Base-by-base conservation (phyloP, 1,140 invertebrate genomes). In the Belonocnema kinseyi region DNA sequence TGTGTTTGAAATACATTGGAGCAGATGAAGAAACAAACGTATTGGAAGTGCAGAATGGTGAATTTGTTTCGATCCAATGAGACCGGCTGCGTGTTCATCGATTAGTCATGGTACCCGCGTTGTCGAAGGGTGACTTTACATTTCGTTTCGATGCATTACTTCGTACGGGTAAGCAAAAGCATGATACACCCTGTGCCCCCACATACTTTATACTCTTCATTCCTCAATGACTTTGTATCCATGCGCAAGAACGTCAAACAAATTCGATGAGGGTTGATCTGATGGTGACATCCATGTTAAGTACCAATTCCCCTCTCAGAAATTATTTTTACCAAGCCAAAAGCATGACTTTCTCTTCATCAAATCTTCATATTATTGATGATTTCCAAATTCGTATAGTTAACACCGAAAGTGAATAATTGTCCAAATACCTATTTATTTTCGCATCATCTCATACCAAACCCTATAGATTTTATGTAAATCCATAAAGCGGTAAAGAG, bases 51-150 rank as follows among this genome's bases (percentile, higher is more conserved):
- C 3, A 66, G 61, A 66, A 66, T 66, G 76, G 83, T 85, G 85
- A 86, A 89, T 88, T 88, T 78, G 78, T 81, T 81, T 79, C 83
- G 82, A 87, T 86, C 79, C 83, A 86, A 86, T 76, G 78, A 83
- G 86, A 90, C 85, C 85, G 85, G 85, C 83, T 87, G 88, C 88
- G 86, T 90, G 85, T 81, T 90, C 89, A 90, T 91, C 87, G 89
- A 90, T 91, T 90, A 89, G 89, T 88, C 87, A 90, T 86, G 83
- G 88, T 90, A 88, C 89, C 86, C 85, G 89, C 83, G 83, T 86
- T 78, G 76, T 80, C 79, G 82, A 87, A 89, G 90, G 90, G 88
- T 90, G 89, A 90, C 88, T 90, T 88, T 82, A 87, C 83, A 82
- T 89, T 90, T 90, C 79, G 85, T 77, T 76, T 82, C 78, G 81